A percentile compares a stretch with the other conserved stretches of the same genome.
Evolutionary conservation across 2,888 invertebrate species (phyloP).

Genomic region (Apocheima hispidaria): DNA sequence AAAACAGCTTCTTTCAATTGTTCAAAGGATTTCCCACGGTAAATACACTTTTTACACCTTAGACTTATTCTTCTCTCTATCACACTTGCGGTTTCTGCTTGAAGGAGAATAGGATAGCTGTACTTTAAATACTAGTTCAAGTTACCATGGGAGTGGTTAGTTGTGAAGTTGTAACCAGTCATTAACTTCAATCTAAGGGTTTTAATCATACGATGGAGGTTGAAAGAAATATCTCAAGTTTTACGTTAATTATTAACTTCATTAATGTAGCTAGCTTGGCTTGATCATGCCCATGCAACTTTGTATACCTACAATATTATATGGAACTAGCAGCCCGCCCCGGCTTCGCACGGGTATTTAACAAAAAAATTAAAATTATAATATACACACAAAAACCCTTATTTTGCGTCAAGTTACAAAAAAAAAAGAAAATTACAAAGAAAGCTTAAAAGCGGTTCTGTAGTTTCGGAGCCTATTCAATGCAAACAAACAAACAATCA

Average conservation of each 20-base stretch:
- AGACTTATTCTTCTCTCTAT: slow-evolving; percentile 54
- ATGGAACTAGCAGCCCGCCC: no score
- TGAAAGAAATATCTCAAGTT: slow-evolving; percentile 64
- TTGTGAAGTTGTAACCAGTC: slow-evolving; percentile 66
- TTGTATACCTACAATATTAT: no score
- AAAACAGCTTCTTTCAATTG: slow-evolving; percentile 40
- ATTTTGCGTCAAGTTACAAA: no score
- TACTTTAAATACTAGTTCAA: slow-evolving; percentile 67
- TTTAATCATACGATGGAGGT: slow-evolving; percentile 69
- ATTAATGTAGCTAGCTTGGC: background rate
- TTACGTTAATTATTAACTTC: slow-evolving; percentile 13
- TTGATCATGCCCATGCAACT: background rate
- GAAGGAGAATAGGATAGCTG: slow-evolving; percentile 57
- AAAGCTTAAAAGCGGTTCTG: no score
- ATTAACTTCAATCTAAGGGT: slow-evolving; percentile 76
- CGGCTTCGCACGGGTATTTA: no score
- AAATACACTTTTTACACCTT: slow-evolving; percentile 45
- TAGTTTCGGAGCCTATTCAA: no score
- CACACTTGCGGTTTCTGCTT: slow-evolving; percentile 30
- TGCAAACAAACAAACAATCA: no score
- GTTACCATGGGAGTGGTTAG: slow-evolving; percentile 75
- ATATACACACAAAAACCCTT: no score
- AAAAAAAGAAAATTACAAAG: no score
- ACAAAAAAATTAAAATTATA: no score
- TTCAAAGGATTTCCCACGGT: slow-evolving; percentile 66